phyloP scores from a whole-genome alignment of 2,797 vertebrate species.

The Silurus aristotelis region DNA sequence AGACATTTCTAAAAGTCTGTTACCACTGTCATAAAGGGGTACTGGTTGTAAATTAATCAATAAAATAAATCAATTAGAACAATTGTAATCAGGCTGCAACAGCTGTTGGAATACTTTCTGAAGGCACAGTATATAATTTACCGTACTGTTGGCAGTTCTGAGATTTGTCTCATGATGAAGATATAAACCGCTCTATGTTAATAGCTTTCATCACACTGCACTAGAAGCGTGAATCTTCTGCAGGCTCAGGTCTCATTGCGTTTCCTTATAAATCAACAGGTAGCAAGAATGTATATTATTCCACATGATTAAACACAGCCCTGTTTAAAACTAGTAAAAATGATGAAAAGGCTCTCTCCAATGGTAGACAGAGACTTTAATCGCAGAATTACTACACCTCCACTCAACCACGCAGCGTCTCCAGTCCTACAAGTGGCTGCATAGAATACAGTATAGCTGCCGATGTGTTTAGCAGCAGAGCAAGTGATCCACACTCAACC shows the following conservation, averaged over 20 bases:
- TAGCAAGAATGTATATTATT: not conserved
- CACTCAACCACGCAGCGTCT: slow-evolving; percentile 63
- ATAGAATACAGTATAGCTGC: slow-evolving; percentile 67
- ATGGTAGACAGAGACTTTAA: slow-evolving; percentile 61
- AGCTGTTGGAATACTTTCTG: too few species aligned
- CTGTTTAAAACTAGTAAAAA: not conserved
- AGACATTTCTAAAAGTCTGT: too few species aligned
- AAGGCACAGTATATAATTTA: too few species aligned
- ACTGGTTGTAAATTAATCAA: too few species aligned
- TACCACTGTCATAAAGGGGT: too few species aligned
- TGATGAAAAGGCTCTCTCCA: slow-evolving; percentile 35
- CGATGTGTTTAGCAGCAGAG: slow-evolving; percentile 62
- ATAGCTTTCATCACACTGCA: slow-evolving; percentile 29
- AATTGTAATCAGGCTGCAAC: too few species aligned
- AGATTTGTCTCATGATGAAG: slow-evolving; percentile 26
- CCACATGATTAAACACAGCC: not conserved
- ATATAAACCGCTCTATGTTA: slow-evolving; percentile 43
- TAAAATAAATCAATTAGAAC: too few species aligned
- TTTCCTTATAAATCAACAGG: not conserved
- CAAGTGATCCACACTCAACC: slow-evolving; percentile 56
- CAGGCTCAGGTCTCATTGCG: not conserved
- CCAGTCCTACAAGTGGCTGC: slow-evolving; percentile 66
- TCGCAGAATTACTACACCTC: slow-evolving; percentile 66
- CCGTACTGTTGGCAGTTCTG: too few species aligned
- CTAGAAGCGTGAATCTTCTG: slow-evolving; percentile 3